phyloP scores from a whole-genome alignment of 2,888 invertebrate genomes.

The Stenichneumon culpator region DNA sequence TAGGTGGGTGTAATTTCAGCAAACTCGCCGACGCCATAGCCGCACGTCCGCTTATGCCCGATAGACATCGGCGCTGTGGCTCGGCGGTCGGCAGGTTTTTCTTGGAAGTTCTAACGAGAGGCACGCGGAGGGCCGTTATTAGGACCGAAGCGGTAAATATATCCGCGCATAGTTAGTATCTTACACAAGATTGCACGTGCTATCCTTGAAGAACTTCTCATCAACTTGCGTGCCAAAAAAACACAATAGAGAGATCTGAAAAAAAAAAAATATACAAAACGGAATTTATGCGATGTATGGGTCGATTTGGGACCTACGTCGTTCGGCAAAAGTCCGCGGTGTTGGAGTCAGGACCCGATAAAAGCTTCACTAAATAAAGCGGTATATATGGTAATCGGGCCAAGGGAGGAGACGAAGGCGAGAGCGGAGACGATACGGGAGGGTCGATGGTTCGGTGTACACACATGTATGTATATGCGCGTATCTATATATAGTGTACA shows the following conservation, averaged over 20 bases:
- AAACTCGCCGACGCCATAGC: conserved; percentile 63
- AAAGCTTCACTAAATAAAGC: conserved; percentile 81
- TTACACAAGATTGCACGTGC: conserved; percentile 7
- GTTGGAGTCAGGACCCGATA: conserved; percentile 74
- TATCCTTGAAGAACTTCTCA: not conserved
- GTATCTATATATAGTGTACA: not conserved
- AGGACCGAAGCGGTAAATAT: conserved; percentile 66
- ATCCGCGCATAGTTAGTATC: conserved; percentile 3
- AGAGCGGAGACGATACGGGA: conserved; percentile 39
- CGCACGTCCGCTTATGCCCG: conserved; percentile 53
- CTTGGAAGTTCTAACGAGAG: conserved; percentile 73
- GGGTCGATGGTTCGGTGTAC: conserved; percentile 4
- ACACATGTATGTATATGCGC: not conserved
- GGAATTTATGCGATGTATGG: not conserved
- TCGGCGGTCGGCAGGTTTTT: conserved; percentile 55
- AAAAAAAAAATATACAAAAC: not conserved
- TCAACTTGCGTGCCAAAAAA: not conserved
- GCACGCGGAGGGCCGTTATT: conserved; percentile 73
- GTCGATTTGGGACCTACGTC: not conserved
- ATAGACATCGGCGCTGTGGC: conserved; percentile 54
- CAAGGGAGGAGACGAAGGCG: conserved; percentile 32
- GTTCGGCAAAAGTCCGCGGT: not conserved
- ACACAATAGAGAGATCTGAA: not conserved
- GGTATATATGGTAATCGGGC: conserved; percentile 79
- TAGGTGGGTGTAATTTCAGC: conserved; percentile 75